These are phyloP conservation scores for Urocitellus parryii DNA, from an alignment of 2,113 vertebrate species.

Conservation along the genomic window DNA sequence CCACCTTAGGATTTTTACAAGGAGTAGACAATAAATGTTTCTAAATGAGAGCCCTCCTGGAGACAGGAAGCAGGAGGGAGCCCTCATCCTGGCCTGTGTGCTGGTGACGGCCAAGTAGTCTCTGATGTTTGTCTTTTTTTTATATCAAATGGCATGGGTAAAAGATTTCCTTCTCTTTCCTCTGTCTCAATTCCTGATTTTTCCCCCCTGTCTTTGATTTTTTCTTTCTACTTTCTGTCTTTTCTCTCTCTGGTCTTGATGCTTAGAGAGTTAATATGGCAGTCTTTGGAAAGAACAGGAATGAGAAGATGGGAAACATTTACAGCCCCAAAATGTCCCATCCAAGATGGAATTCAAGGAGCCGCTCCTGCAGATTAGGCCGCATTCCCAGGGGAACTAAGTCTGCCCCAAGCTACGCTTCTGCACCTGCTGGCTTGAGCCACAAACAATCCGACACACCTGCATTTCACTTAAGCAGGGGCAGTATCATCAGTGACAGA, in stretches of 20 bases:
- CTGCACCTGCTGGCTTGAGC: slow-evolving; percentile 7
- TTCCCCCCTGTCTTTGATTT: neutral
- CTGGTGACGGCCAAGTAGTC: neutral
- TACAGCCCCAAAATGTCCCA: neutral
- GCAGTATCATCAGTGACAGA: slow-evolving; percentile 46
- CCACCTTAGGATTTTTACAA: neutral
- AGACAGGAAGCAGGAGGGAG: neutral
- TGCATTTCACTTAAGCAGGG: slow-evolving; percentile 33
- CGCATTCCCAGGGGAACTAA: neutral
- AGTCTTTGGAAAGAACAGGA: neutral
- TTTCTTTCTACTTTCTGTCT: neutral
- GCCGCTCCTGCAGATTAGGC: neutral
- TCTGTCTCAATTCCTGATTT: neutral
- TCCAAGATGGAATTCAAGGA: neutral
- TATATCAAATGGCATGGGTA: neutral
- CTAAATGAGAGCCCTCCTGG: neutral
- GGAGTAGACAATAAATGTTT: neutral
- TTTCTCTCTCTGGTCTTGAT: neutral
- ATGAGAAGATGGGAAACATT: neutral
- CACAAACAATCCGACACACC: slow-evolving; percentile 27
- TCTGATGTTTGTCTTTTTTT: neutral
- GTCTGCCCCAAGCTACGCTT: neutral
- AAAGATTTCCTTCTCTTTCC: neutral
- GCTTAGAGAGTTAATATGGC: neutral
- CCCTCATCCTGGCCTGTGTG: neutral